Base-by-base conservation (phyloP, 2,888 invertebrate species). In the Morpho helenor region DNA sequence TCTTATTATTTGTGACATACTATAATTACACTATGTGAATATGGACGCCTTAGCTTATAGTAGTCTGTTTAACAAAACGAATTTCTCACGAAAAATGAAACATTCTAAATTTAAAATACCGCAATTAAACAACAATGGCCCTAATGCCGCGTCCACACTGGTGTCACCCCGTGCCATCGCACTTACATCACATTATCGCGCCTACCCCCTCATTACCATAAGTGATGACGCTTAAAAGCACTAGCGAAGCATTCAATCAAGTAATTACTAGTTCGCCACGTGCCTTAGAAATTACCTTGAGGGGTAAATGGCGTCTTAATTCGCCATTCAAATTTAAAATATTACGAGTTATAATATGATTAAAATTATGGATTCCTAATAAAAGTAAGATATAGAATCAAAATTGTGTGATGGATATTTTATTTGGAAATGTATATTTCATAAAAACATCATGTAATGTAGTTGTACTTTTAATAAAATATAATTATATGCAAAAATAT, bases 141-240 rank as follows among this genome's bases (percentile, higher is more conserved):
- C 76, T 86, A 87, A 88, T 84, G 84, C 80, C 68, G 77, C 79
- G 74, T 76, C 69, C 79, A 81, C 82, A 79, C 70, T 70, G 75
- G 74, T 69, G 71, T 64, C 68, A 65, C 63, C 69, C 75, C 68
- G 84, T 81, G 85, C 84, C 75, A 73, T 87, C 87, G 84, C 84
- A 85, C 85, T 85, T 83, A 82, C 82, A 77, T 73, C 74, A 70
- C 78, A 74, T 80, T 80, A 80, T 79, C 77, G 8, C 53, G 53
- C 70, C 70, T 72, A 74, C 78, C 71, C 85, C 81, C 87, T 88
- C 87, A 89, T 89, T 87, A 88, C 70, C 68, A 75, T 85, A 88
- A 88, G 87, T 87, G 87, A 87, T 85, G 84, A 84, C 84, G 84
- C 84, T 87, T 86, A 85, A 81, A 84, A 84, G 80, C 80, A 75